A percentile compares a stretch with the other conserved stretches of the same genome.
Conservation (phyloP, 2,888 invertebrate genomes). For the Pyrochroa serraticornis region DNA sequence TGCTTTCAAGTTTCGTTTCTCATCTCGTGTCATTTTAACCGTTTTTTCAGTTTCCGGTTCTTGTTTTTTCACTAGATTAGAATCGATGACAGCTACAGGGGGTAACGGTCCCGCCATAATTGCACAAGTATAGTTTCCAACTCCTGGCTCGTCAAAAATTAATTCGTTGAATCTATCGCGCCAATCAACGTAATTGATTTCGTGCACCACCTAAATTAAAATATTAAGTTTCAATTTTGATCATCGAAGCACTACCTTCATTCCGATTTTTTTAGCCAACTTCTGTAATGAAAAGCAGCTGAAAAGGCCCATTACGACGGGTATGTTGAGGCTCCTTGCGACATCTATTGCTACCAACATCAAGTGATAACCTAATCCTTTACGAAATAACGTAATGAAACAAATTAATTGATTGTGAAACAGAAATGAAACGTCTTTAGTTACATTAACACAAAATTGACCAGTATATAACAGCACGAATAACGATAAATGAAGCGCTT, state of each 20-base stretch:
- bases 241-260: constrained; percentile 41
- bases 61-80: constrained; percentile 21
- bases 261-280: constrained; percentile 47
- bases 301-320: constrained; percentile 50
- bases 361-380: constrained; percentile 44
- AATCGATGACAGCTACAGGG: constrained; percentile 31
- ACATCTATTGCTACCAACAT: constrained; percentile 46
- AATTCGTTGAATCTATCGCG: constrained; percentile 51
- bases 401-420: neutral
- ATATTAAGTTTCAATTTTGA: neutral
- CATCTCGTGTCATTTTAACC: constrained; percentile 13
- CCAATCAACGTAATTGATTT: constrained; percentile 59
- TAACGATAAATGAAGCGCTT: too few relatives aligned
- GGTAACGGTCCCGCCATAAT: constrained; percentile 51
- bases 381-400: constrained; percentile 4
- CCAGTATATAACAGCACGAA: too few relatives aligned
- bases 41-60: constrained; percentile 7
- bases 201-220: constrained; percentile 41
- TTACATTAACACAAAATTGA: too few relatives aligned
- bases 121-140: constrained; percentile 60
- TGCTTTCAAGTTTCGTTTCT: constrained; percentile 12
- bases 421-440: too few relatives aligned
- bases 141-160: constrained; percentile 60
- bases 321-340: constrained; percentile 48
- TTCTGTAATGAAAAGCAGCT: constrained; percentile 45